A percentile compares a stretch with the other conserved stretches of the same genome.
Evolutionary conservation across 2,888 invertebrate species (phyloP).

Genomic region (Stegana nigrithorax): DNA sequence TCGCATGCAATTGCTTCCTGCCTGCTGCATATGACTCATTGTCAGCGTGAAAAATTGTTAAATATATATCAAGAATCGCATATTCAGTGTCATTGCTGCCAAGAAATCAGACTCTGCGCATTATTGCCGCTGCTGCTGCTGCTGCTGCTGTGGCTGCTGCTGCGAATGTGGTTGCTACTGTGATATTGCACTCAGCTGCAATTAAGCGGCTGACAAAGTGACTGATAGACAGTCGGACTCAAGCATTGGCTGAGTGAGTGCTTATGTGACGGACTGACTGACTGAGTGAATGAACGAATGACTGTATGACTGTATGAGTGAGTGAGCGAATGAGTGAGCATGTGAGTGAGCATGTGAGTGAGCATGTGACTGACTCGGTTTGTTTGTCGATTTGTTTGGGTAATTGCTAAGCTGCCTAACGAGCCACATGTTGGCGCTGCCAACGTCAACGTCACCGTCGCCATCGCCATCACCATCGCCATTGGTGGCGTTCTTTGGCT

Average conservation of each 20-base stretch:
- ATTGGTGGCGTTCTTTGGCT: constrained; percentile 6
- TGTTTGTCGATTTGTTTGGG: no score
- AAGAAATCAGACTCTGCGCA: no score
- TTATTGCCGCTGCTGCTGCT: background rate
- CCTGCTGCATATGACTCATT: constrained; percentile 38
- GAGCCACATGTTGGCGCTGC: constrained; percentile 33
- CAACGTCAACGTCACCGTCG: background rate
- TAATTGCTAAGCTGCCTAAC: constrained; percentile 60
- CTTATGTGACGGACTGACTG: constrained; percentile 58
- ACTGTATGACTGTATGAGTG: constrained; percentile 20
- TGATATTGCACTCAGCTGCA: constrained; percentile 46
- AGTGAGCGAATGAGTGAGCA: constrained; percentile 19
- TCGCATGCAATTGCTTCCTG: constrained; percentile 41
- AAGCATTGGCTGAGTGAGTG: constrained; percentile 11
- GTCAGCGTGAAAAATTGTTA: constrained; percentile 13
- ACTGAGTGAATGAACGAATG: constrained; percentile 28
- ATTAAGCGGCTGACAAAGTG: constrained; percentile 35
- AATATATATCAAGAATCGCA: background rate
- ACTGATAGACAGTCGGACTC: no score
- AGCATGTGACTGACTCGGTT: background rate
- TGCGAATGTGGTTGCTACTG: background rate
- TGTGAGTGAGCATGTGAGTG: constrained; percentile 6
- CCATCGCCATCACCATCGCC: constrained; percentile 7
- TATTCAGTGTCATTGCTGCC: constrained; percentile 40
- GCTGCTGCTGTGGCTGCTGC: background rate